Base-by-base conservation (phyloP, 2,888 invertebrate genomes). In the Tachina fera region DNA sequence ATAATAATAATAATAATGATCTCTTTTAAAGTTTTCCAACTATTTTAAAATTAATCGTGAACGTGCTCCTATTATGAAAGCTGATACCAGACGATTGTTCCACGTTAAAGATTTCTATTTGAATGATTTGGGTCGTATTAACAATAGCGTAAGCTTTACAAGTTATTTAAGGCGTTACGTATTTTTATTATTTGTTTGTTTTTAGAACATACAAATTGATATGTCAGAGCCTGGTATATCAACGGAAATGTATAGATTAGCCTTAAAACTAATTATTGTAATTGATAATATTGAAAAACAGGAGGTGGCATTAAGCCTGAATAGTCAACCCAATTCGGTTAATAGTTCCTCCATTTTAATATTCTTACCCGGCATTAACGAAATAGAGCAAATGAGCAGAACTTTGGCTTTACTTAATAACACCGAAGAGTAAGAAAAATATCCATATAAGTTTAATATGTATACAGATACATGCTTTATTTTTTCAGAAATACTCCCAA, bases 291-390 rank as follows among this genome's bases (percentile, higher is more conserved):
- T 92, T 88, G 92, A 90, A 67, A 87, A 89, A 43, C 89, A 89
- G 63, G 89, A 88, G 83, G 93, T 58, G 14, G 83, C 87, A 0
- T 72, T 87, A 92, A 93, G 89, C 89, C 94, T 96, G 0, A 83
- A 84, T 14, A 67, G 39, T 16, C 19, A 87, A 88, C 93, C 96
- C 0, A 61, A 81, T 19, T 63, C 87, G 3, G 87, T 89, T 11
- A 87, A 83, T 51, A 87, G 87, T 2, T 89, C 90, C 2, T 96
- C 97, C 3, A 96, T 98, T 22, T 94, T 99, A 0, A 95, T 98
- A 75, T 99, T 99, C 92, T 92, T 99, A 87, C 98, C 98, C 0
- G 98, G 98, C 63, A 95, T 97, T 74, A 93, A 95, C 88, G 98
- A 98, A 93, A 98, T 98, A 81, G 96, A 97, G 90, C 95, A 95